phyloP scores from a whole-genome alignment of 2,797 vertebrate genomes.

The Philypnodon macrostomus region DNA sequence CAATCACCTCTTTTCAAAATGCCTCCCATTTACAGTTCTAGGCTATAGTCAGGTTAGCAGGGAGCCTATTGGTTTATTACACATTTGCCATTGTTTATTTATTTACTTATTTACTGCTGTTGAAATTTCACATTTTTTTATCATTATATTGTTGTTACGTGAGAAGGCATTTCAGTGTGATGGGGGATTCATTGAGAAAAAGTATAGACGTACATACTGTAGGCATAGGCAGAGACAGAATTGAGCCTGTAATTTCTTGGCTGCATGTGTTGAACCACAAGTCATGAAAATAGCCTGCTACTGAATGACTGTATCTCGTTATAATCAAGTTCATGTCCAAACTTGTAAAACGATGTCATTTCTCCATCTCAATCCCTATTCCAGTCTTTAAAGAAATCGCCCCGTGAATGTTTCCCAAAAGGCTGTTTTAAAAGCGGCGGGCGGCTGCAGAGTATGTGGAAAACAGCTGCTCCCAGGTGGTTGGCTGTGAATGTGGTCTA shows the following conservation, averaged over 20 bases:
- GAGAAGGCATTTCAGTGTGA: constrained; percentile 2
- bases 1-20: too few relatives aligned
- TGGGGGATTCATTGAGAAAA: constrained; percentile 37
- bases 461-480: constrained; percentile 59
- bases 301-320: too few relatives aligned
- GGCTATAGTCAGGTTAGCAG: too few relatives aligned
- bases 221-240: constrained; percentile 32
- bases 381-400: constrained; percentile 20
- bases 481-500: constrained; percentile 47
- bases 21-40: too few relatives aligned
- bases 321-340: too few relatives aligned
- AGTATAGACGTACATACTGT: constrained; percentile 23
- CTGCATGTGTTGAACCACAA: constrained; percentile 37
- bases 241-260: constrained; percentile 49
- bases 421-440: constrained; percentile 21
- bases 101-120: too few relatives aligned
- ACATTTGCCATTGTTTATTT: too few relatives aligned
- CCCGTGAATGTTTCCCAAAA: constrained; percentile 52
- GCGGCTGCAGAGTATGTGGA: constrained; percentile 56
- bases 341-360: not conserved
- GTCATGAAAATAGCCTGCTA: not conserved
- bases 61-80: too few relatives aligned
- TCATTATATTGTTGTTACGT: too few relatives aligned
- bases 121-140: too few relatives aligned
- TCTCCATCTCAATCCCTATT: not conserved